These are phyloP conservation scores for Oncorhynchus keta DNA, from an alignment of 2,113 vertebrate species.

Conservation along the genomic window DNA sequence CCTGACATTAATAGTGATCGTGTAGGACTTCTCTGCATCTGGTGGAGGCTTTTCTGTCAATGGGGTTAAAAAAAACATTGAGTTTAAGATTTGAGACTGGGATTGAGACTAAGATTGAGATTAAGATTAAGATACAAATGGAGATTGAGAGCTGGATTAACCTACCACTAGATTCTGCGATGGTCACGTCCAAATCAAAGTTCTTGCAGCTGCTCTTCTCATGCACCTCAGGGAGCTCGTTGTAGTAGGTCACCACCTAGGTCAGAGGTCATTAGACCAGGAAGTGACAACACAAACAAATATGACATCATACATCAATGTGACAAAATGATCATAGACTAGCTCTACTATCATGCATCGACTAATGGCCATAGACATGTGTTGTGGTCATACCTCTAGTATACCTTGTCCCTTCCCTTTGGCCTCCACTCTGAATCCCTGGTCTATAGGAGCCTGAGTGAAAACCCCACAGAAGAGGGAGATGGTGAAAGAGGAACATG, in stretches of 20 bases:
- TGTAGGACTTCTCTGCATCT: slow-evolving; percentile 65
- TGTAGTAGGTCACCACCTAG: slow-evolving; percentile 76
- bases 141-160: not conserved
- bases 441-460: slow-evolving; percentile 59
- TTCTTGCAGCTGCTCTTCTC: slow-evolving; percentile 59
- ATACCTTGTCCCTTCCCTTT: slow-evolving; percentile 77
- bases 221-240: slow-evolving; percentile 68
- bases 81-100: not conserved
- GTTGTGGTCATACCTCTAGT: slow-evolving; percentile 67
- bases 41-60: slow-evolving; percentile 59
- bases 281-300: not conserved
- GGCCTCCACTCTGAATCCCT: slow-evolving; percentile 72
- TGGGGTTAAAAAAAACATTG: too few species aligned
- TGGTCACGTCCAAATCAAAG: slow-evolving; percentile 66
- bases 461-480: slow-evolving; percentile 22
- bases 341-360: too few species aligned
- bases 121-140: not conserved
- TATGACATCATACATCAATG: not conserved
- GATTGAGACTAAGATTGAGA: too few species aligned
- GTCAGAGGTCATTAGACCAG: not conserved
- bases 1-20: slow-evolving; percentile 68
- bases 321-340: not conserved
- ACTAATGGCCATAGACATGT: not conserved
- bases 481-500: not conserved
- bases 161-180: slow-evolving; percentile 63